These are phyloP conservation scores for Lysandra coridon DNA, from an alignment of 2,888 invertebrate genomes.

Conservation along the genomic window DNA sequence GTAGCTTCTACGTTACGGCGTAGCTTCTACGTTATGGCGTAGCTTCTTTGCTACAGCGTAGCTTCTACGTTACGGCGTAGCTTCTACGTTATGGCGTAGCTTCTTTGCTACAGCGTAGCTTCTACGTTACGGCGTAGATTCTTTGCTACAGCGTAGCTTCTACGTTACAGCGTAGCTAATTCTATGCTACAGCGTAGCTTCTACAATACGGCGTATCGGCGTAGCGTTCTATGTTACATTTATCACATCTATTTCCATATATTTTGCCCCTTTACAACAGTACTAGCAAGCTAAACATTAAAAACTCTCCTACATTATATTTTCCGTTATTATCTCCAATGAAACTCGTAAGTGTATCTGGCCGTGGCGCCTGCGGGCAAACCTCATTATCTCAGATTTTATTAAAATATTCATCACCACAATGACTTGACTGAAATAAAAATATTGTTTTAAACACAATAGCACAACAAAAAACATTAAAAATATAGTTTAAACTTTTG, in stretches of 20 bases:
- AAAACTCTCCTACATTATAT: neutral
- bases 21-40: too few species aligned
- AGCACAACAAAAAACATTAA: neutral
- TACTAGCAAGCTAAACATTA: neutral
- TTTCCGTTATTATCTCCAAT: neutral
- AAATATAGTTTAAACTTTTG: neutral
- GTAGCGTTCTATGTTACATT: too few species aligned
- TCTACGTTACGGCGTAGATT: too few species aligned
- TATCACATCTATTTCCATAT: too few species aligned
- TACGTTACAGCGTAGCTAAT: too few species aligned
- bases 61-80: too few species aligned
- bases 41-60: too few species aligned
- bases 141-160: too few species aligned
- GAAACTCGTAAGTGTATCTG: constrained; percentile 5
- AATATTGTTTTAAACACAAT: neutral
- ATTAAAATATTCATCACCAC: constrained; percentile 3
- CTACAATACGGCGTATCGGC: too few species aligned
- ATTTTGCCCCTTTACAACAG: neutral
- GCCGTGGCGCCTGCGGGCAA: neutral
- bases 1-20: too few species aligned
- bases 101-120: too few species aligned
- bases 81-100: neutral
- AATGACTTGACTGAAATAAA: neutral
- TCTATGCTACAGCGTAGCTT: too few species aligned
- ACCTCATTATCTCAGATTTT: constrained; percentile 7